A percentile compares a stretch with the other conserved stretches of the same genome.
Conservation (phyloP, 2,113 vertebrate genomes). For the Panthera uncia region DNA sequence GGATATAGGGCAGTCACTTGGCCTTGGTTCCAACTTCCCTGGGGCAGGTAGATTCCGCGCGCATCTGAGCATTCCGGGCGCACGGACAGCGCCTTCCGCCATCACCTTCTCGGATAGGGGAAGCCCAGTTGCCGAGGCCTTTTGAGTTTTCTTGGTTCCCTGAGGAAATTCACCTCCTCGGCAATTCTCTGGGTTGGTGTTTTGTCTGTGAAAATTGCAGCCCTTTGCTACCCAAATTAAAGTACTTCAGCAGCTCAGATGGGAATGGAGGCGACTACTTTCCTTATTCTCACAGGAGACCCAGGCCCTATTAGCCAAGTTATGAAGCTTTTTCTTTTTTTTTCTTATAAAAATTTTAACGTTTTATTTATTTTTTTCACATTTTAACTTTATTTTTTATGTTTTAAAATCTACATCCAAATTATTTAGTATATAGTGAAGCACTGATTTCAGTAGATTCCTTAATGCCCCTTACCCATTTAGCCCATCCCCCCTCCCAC, state of each 20-base stretch:
- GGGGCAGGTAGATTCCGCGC: not conserved
- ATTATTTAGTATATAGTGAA: too few relatives aligned
- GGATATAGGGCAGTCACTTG: not conserved
- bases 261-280: not conserved
- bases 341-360: not conserved
- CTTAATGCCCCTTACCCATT: too few relatives aligned
- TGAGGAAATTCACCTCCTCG: not conserved
- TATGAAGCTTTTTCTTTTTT: not conserved
- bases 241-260: not conserved
- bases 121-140: not conserved
- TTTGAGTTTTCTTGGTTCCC: not conserved
- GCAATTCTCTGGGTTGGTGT: not conserved
- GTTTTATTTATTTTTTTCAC: too few relatives aligned
- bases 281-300: not conserved
- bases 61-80: not conserved
- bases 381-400: too few relatives aligned
- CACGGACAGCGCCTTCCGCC: too few relatives aligned
- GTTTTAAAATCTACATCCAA: too few relatives aligned
- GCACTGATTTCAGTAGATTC: too few relatives aligned
- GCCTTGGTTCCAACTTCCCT: accelerated
- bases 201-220: not conserved
- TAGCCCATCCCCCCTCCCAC: too few relatives aligned
- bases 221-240: not conserved
- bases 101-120: not conserved
- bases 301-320: not conserved